Conservation (phyloP, 2,888 invertebrate species). For the Itoplectis maculator region DNA sequence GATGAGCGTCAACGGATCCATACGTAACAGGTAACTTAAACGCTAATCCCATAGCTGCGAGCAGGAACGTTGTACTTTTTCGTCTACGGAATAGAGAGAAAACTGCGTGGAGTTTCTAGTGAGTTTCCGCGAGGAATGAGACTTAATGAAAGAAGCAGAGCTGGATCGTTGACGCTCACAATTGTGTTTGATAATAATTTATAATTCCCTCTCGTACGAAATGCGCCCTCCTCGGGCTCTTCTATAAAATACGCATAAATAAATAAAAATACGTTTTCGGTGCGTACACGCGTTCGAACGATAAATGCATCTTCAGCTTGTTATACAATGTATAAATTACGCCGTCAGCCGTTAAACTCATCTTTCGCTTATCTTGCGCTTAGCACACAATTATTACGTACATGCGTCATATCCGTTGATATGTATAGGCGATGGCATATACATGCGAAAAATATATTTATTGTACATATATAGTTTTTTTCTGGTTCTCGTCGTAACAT, state of each 20-base stretch:
- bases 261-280: conserved; percentile 70
- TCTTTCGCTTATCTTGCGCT: conserved; percentile 31
- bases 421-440: conserved; percentile 54
- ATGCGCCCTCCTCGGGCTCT: conserved; percentile 57
- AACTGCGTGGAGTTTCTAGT: conserved; percentile 22
- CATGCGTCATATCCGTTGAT: conserved; percentile 45
- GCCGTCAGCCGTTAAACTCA: conserved; percentile 5
- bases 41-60: conserved; percentile 61
- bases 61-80: conserved; percentile 65
- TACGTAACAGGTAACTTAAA: conserved; percentile 59
- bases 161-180: conserved; percentile 36
- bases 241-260: conserved; percentile 71
- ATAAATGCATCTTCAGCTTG: conserved; percentile 43
- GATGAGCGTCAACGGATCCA: conserved; percentile 40
- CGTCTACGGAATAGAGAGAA: conserved; percentile 43
- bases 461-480: conserved; percentile 47
- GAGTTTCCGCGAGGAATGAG: conserved; percentile 41
- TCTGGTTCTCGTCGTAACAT: conserved; percentile 58
- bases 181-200: conserved; percentile 69
- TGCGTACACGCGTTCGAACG: conserved; percentile 39
- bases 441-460: conserved; percentile 55
- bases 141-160: conserved; percentile 9
- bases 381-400: conserved; percentile 48
- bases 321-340: conserved; percentile 63
- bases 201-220: conserved; percentile 44